Conservation (phyloP, 2,797 vertebrate species). For the Vultur gryphus region DNA sequence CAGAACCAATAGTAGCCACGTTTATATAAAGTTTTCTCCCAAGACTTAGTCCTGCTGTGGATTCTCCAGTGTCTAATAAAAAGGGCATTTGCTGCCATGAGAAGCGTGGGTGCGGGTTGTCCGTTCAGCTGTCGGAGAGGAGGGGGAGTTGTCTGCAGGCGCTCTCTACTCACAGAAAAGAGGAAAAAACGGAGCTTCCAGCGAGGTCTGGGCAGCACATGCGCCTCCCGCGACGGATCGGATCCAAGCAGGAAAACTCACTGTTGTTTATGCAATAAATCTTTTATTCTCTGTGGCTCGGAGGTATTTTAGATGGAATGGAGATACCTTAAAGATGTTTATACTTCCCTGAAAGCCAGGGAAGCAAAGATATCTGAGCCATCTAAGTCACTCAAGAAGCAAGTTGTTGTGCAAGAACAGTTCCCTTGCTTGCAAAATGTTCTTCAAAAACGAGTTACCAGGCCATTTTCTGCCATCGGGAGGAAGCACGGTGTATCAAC, state of each 20-base stretch:
- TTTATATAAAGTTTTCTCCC: background rate
- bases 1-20: background rate
- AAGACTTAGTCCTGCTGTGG: background rate
- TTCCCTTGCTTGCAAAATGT: background rate
- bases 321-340: constrained; percentile 36
- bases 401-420: constrained; percentile 11
- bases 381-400: constrained; percentile 34
- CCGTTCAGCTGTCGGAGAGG: fast-evolving
- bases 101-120: background rate
- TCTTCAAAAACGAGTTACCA: background rate
- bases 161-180: background rate
- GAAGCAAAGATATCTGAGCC: constrained; percentile 42
- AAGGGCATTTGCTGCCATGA: fast-evolving
- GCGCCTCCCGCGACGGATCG: fast-evolving
- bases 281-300: background rate
- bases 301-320: constrained; percentile 49
- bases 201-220: background rate
- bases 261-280: background rate
- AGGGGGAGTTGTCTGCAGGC: background rate
- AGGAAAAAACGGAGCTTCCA: background rate
- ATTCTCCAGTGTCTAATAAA: background rate
- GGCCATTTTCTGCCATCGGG: background rate
- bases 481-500: background rate
- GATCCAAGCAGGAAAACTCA: background rate
- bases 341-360: constrained; percentile 29